Evolutionary conservation across 2,888 invertebrate species (phyloP), one percentile per base, ranked within the genome.

Genomic region (Shargacucullia verbasci): DNA sequence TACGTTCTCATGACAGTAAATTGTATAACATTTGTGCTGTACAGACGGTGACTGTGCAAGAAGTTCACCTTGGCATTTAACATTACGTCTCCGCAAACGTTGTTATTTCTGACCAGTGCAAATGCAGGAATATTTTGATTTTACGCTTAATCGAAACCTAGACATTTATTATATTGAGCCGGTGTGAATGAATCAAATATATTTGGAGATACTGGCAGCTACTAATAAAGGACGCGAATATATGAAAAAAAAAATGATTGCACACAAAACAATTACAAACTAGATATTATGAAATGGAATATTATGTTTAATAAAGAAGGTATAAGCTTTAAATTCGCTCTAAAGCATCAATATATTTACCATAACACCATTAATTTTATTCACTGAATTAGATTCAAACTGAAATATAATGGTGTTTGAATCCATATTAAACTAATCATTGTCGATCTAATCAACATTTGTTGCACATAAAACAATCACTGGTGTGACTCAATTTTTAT

Each of bases 1-100:
- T 70, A 70, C 68, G 61, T 64, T 58, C 52, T 47, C 40, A 44
- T 56, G 43, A 39, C 52, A 70, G 71, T 67, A 70, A 66, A 73
- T 73, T 78, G 70, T 73, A 74, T 78, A 76, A 76, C 64, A 71
- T 79, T 82, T 63, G 74, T 66, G 71, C 74, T 64, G 68, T 76
- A 52, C 76, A 76, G 73, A 72, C 75, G 78, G 88, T 82, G 87
- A 89, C 87, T 89, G 86, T 84, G 70, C 78, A 81, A 84, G 84
- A 74, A 60, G 91, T 85, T 92, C 80, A 87, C 92, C 92, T 92
- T 92, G 92, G 88, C 92, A 91, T 92, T 92, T 91, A 85, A 76
- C 69, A 78, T 71, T 76, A 78, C 69, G 80, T 80, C 80, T 84
- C 80, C 77, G 79, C 70, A 78, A 79, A 76, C 68, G 67, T 79